These are phyloP conservation scores for Eumerus sabulonum DNA, from an alignment of 2,888 invertebrate species.

Conservation along the genomic window DNA sequence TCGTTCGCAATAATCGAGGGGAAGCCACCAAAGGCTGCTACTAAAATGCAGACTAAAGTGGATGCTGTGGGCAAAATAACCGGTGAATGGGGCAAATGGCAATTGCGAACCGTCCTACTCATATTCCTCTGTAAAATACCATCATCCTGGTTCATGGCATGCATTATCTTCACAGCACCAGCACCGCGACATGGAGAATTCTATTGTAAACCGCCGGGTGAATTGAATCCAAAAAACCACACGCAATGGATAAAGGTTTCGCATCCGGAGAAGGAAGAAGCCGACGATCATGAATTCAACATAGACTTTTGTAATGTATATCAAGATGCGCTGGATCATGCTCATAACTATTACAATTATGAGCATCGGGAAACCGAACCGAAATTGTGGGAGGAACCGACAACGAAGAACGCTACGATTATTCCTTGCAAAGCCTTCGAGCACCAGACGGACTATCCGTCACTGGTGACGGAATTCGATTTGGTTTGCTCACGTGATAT, in stretches of 20 bases:
- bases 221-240: constrained; percentile 74
- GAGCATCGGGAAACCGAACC: constrained; percentile 74
- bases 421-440: constrained; percentile 78
- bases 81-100: constrained; percentile 80
- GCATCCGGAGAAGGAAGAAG: constrained; percentile 78
- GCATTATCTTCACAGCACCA: constrained; percentile 80
- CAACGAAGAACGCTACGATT: constrained; percentile 74
- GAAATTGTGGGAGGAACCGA: constrained; percentile 75
- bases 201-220: constrained; percentile 78
- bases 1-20: constrained; percentile 75
- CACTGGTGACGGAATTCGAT: constrained; percentile 79
- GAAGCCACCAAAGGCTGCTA: constrained; percentile 70
- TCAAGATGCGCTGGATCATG: constrained; percentile 77
- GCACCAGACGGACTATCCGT: constrained; percentile 76
- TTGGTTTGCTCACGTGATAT: constrained; percentile 79
- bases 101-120: constrained; percentile 78
- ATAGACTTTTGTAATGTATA: constrained; percentile 79
- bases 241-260: constrained; percentile 78
- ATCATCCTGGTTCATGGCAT: constrained; percentile 80
- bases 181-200: constrained; percentile 79
- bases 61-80: constrained; percentile 79
- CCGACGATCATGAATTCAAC: constrained; percentile 77
- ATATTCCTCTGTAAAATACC: constrained; percentile 79
- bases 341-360: constrained; percentile 76
- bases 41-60: constrained; percentile 76